phyloP scores from a whole-genome alignment of 2,113 vertebrate species.

The Melanerpes aurifrons region DNA sequence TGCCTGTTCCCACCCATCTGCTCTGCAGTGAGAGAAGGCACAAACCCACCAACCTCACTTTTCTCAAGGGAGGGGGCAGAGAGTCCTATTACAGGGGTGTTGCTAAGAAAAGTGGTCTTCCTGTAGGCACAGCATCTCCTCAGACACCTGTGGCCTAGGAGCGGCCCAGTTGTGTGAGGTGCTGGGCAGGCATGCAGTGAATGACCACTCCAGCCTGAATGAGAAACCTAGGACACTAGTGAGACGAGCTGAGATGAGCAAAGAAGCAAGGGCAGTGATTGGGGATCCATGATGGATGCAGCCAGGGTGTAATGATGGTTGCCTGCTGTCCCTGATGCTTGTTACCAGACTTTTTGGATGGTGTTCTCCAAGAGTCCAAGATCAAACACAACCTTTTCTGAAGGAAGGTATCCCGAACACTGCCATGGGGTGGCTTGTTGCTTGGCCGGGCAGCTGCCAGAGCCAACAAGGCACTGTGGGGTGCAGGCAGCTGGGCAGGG shows the following conservation, averaged over 20 bases:
- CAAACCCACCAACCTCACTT: neutral
- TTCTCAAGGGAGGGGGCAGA: neutral
- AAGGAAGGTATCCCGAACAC: neutral
- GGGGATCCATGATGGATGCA: fast-evolving
- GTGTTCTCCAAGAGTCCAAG: neutral
- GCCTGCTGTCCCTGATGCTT: neutral
- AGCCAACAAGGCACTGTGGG: neutral
- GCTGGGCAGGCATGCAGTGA: fast-evolving
- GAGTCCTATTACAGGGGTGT: neutral
- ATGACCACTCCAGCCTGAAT: neutral
- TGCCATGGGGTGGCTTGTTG: neutral
- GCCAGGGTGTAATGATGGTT: neutral
- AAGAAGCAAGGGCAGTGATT: fast-evolving
- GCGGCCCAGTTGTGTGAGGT: neutral
- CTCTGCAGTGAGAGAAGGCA: neutral
- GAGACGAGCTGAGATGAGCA: neutral
- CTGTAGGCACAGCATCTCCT: neutral
- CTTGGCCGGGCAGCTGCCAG: neutral
- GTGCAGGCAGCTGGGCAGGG: fast-evolving
- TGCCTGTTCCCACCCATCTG: neutral
- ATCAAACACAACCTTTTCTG: neutral
- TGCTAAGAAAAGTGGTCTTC: neutral
- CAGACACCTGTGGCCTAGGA: neutral
- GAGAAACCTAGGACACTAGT: neutral
- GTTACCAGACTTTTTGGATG: neutral